A percentile compares a stretch with the other conserved stretches of the same genome.
Evolutionary conservation across 2,113 vertebrate genomes (phyloP).

Genomic region (Mus spicilegus): DNA sequence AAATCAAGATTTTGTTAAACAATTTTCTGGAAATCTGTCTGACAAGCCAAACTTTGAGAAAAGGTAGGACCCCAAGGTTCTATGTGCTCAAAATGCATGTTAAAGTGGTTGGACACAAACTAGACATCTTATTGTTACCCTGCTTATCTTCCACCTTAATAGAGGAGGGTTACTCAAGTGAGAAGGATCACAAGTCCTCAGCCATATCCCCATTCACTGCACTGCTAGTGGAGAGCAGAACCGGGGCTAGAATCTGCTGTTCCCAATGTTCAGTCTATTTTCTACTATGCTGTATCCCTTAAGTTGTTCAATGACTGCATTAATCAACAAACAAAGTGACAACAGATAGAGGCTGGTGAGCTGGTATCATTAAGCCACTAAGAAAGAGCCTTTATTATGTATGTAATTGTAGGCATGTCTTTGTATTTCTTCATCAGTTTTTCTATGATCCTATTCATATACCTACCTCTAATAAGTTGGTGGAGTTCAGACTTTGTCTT

Average conservation of each 20-base stretch:
- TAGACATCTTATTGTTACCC: neutral
- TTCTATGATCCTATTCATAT: neutral
- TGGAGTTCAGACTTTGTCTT: neutral
- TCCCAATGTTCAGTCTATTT: neutral
- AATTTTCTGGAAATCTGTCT: neutral
- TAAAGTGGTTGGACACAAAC: neutral
- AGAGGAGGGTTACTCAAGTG: neutral
- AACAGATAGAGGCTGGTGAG: neutral
- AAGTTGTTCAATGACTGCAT: neutral
- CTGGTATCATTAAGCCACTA: neutral
- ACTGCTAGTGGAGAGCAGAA: neutral
- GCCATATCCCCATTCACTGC: neutral
- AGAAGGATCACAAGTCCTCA: neutral
- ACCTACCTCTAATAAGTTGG: neutral
- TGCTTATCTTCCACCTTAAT: neutral
- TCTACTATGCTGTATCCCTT: neutral
- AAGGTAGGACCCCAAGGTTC: neutral
- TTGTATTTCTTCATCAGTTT: neutral
- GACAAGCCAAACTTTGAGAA: neutral
- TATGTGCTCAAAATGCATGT: neutral
- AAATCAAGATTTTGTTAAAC: neutral
- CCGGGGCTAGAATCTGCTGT: neutral
- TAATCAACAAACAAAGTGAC: neutral
- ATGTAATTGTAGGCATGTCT: neutral
- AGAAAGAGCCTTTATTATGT: neutral